phyloP scores from a whole-genome alignment of 1,140 invertebrate species.

The fruit fly (Drosophila melanogaster) region DNA sequence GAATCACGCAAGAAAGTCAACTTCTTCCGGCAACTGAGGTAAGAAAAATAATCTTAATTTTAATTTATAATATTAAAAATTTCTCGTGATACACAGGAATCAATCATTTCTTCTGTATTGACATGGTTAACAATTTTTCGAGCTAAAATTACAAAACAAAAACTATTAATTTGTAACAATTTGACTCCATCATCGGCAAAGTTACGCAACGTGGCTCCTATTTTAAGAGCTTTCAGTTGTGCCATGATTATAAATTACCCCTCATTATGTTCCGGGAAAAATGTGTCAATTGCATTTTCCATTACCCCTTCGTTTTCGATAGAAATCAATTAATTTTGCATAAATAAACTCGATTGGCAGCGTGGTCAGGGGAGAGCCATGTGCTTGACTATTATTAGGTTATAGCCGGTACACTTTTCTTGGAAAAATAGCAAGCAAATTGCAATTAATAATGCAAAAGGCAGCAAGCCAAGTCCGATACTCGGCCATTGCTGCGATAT shows the following conservation, averaged over 20 bases:
- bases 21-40: slow-evolving; percentile 67
- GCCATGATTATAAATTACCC: slow-evolving; percentile 62
- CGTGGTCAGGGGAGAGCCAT: slow-evolving; percentile 5
- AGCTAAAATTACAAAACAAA: slow-evolving; percentile 6
- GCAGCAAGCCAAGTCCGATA: slow-evolving; percentile 23
- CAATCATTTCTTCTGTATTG: slow-evolving; percentile 64
- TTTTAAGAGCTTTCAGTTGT: slow-evolving; percentile 35
- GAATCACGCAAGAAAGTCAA: slow-evolving; percentile 61
- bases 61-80: not conserved
- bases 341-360: slow-evolving; percentile 55
- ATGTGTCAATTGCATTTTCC: slow-evolving; percentile 62
- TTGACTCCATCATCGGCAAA: slow-evolving; percentile 42
- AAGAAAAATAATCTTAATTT: not conserved
- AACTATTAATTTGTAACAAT: slow-evolving; percentile 49
- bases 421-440: slow-evolving; percentile 72
- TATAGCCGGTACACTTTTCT: slow-evolving; percentile 46
- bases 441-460: slow-evolving; percentile 77
- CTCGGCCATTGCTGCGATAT: not conserved
- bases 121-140: not conserved
- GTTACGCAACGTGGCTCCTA: slow-evolving; percentile 24
- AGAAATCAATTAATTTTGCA: slow-evolving; percentile 81
- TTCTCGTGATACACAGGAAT: slow-evolving; percentile 25
- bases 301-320: slow-evolving; percentile 55
- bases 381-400: slow-evolving; percentile 57
- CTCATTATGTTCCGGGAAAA: slow-evolving; percentile 33